Evolutionary conservation across 2,797 vertebrate genomes (phyloP).

Genomic region (Distichodus sexfasciatus): DNA sequence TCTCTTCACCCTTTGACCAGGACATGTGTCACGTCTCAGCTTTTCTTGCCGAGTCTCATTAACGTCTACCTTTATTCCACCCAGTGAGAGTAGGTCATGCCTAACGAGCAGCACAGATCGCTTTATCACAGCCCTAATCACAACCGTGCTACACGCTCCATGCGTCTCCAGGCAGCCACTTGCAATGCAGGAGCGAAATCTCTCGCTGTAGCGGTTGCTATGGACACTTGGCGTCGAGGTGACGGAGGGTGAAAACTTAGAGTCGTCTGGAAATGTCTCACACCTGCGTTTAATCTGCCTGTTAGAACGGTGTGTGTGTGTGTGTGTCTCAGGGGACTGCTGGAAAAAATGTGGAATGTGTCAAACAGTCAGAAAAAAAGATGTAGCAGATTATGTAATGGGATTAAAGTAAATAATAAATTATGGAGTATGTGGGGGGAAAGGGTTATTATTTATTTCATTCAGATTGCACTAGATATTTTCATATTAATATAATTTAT

Average conservation of each 20-base stretch:
- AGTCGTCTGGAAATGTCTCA: not conserved
- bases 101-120: conserved; percentile 7
- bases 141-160: not conserved
- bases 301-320: not conserved
- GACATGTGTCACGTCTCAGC: not conserved
- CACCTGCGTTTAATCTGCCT: not conserved
- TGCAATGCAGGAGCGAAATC: conserved; percentile 19
- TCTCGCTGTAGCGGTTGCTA: conserved; percentile 29
- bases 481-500: too few relatives aligned
- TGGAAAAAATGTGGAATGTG: too few relatives aligned
- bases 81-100: not conserved
- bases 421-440: too few relatives aligned
- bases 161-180: not conserved
- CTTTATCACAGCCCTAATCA: not conserved
- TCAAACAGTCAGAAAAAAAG: too few relatives aligned
- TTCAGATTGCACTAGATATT: too few relatives aligned
- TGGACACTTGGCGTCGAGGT: conserved; percentile 22
- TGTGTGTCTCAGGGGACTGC: not conserved
- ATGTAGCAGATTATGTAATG: too few relatives aligned
- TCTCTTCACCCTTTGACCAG: not conserved
- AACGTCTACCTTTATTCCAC: not conserved
- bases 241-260: not conserved
- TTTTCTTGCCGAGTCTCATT: not conserved
- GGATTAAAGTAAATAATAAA: too few relatives aligned
- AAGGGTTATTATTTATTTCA: too few relatives aligned